Evolutionary conservation across 2,888 invertebrate genomes (phyloP).

Genomic region (Metopia argyrocephala): DNA sequence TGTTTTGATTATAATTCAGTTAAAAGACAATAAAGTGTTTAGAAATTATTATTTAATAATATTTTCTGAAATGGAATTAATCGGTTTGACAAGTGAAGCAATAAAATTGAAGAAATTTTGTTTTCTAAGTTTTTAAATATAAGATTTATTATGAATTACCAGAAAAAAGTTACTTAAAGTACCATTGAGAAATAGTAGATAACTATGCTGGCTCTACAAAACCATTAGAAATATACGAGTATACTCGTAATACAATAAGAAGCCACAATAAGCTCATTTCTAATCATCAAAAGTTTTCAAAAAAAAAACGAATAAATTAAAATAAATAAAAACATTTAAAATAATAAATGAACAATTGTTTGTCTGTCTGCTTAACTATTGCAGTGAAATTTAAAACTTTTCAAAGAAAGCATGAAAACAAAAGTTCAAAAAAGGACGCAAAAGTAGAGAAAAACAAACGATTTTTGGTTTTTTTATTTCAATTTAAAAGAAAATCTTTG

Average conservation of each 20-base stretch:
- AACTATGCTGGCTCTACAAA: too few species aligned
- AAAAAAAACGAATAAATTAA: neutral
- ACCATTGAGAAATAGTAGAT: too few species aligned
- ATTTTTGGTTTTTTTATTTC: neutral
- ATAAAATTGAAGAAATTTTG: too few species aligned
- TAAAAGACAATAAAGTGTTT: too few species aligned
- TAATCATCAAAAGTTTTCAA: conserved; percentile 42
- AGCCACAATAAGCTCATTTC: conserved; percentile 27
- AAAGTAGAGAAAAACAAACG: conserved; percentile 28
- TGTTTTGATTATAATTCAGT: too few species aligned
- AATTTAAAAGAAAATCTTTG: conserved; percentile 23
- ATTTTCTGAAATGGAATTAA: too few species aligned
- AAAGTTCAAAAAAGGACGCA: conserved; percentile 14
- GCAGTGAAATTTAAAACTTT: conserved; percentile 38
- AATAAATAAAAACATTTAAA: neutral
- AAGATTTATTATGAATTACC: too few species aligned
- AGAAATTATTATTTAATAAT: too few species aligned
- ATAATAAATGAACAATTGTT: conserved; percentile 40
- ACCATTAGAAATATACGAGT: neutral
- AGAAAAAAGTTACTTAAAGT: too few species aligned
- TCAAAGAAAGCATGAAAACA: neutral
- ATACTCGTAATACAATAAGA: conserved; percentile 2
- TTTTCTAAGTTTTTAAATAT: too few species aligned
- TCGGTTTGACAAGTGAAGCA: too few species aligned
- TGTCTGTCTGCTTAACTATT: conserved; percentile 1